phyloP scores from a whole-genome alignment of 2,888 invertebrate species.

The Apodemia duryi region DNA sequence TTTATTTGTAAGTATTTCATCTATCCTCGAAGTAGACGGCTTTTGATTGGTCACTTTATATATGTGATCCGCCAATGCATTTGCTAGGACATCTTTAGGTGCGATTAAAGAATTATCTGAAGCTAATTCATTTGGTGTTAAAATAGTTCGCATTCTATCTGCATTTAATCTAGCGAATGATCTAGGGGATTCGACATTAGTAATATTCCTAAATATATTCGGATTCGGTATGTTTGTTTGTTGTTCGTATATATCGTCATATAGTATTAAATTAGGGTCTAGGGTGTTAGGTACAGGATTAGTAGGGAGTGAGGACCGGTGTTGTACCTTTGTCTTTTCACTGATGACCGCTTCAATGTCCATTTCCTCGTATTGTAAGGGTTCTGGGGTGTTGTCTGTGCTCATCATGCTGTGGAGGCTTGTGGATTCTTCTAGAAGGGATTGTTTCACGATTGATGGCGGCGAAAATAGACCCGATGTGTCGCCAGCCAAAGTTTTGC shows the following conservation, averaged over 20 bases:
- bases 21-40: conserved; percentile 66
- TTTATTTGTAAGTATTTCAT: conserved; percentile 71
- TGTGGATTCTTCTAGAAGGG: conserved; percentile 83
- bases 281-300: conserved; percentile 59
- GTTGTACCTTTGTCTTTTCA: conserved; percentile 75
- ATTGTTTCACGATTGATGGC: conserved; percentile 91
- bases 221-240: conserved; percentile 34
- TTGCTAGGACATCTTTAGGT: conserved; percentile 67
- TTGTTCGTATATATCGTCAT: conserved; percentile 38
- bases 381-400: conserved; percentile 63
- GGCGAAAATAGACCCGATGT: conserved; percentile 91
- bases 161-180: conserved; percentile 68
- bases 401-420: conserved; percentile 77
- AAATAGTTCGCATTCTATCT: conserved; percentile 62
- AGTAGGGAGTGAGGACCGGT: conserved; percentile 70
- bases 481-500: conserved; percentile 89
- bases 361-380: conserved; percentile 50
- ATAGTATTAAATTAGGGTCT: conserved; percentile 37
- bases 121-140: conserved; percentile 50
- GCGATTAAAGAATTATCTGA: conserved; percentile 59
- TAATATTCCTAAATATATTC: conserved; percentile 54
- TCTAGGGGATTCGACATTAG: conserved; percentile 60
- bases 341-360: conserved; percentile 62
- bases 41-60: conserved; percentile 77
- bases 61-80: conserved; percentile 68